These are phyloP conservation scores for Pocillopora grandis DNA, from an alignment of 92 coral and sea anemone species.

Conservation along the genomic window DNA sequence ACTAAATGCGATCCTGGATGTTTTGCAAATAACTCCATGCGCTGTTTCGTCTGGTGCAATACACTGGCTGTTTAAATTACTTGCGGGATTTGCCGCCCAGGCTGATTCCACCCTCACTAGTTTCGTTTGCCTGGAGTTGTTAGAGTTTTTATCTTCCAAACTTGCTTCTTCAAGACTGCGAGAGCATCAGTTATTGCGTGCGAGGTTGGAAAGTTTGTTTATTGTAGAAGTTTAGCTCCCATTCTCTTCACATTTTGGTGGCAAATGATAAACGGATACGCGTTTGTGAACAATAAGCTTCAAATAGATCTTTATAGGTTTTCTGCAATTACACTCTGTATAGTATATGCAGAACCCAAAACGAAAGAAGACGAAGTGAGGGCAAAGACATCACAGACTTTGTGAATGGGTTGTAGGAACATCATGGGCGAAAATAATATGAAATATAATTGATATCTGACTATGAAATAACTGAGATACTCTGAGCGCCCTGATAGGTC, in stretches of 20 bases:
- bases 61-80: slow-evolving; percentile 80
- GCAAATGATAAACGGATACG: too few species aligned
- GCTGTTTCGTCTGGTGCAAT: slow-evolving; percentile 88
- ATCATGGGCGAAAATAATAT: too few species aligned
- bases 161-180: slow-evolving; percentile 58
- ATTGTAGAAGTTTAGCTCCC: too few species aligned
- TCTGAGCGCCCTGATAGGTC: too few species aligned
- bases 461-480: too few species aligned
- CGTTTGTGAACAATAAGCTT: too few species aligned
- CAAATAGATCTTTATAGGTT: too few species aligned
- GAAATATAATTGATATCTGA: too few species aligned
- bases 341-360: background rate
- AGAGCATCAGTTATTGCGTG: slow-evolving; percentile 71
- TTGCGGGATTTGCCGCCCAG: slow-evolving; percentile 76
- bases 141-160: slow-evolving; percentile 71
- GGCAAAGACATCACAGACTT: too few species aligned
- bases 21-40: slow-evolving; percentile 66
- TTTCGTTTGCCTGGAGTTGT: slow-evolving; percentile 71
- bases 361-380: too few species aligned
- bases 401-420: too few species aligned
- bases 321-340: background rate
- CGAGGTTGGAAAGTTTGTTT: slow-evolving; percentile 57
- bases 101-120: slow-evolving; percentile 69
- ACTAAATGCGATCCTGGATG: slow-evolving; percentile 71
- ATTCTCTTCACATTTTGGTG: too few species aligned